Evolutionary conservation across 2,797 vertebrate species (phyloP).

Genomic region (Loriculus beryllinus): DNA sequence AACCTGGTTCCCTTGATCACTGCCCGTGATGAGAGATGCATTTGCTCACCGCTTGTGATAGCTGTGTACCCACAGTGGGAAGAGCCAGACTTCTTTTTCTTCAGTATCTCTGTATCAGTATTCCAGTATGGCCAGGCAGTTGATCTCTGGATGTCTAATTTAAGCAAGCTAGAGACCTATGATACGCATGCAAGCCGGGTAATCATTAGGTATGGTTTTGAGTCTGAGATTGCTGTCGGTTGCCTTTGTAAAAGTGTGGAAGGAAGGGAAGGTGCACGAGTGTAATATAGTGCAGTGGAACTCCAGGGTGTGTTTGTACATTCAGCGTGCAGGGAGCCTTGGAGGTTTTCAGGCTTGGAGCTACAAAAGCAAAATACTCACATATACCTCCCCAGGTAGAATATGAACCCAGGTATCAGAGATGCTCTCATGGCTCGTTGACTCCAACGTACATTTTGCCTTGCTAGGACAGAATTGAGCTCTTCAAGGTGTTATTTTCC

Average conservation of each 20-base stretch:
- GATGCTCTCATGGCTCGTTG: fast-evolving
- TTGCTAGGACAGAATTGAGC: neutral
- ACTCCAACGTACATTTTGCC: neutral
- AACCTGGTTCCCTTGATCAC: neutral
- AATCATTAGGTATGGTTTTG: neutral
- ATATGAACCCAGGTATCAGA: neutral
- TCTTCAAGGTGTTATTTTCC: neutral
- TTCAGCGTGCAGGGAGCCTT: neutral
- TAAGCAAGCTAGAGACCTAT: neutral
- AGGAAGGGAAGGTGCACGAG: fast-evolving
- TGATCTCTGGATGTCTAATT: neutral
- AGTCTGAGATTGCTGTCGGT: neutral
- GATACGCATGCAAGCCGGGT: neutral
- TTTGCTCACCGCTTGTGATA: neutral
- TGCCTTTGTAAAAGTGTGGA: neutral
- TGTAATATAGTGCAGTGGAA: neutral
- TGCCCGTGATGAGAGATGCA: neutral
- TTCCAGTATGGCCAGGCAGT: too few species aligned
- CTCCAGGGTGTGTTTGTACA: neutral
- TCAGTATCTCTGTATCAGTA: neutral
- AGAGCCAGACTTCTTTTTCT: neutral
- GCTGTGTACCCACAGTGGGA: neutral
- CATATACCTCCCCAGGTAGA: neutral
- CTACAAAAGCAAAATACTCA: neutral
- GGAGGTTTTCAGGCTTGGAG: neutral